Conservation (phyloP, 2,797 vertebrate genomes). For the Alauda arvensis region DNA sequence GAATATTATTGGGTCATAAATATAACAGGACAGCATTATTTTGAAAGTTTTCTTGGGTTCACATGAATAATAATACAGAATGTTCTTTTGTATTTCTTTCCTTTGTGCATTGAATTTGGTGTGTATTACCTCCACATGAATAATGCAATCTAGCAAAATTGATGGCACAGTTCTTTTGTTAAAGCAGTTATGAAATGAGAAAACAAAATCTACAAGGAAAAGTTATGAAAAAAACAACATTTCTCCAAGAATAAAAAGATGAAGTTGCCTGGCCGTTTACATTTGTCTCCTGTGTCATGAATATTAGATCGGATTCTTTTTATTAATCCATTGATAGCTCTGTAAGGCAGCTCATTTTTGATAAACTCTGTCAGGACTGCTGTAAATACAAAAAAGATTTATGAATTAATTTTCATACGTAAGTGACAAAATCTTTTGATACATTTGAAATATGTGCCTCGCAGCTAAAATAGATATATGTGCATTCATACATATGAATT, state of each 20-base stretch:
- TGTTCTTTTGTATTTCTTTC: slow-evolving; percentile 1
- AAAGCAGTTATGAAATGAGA: slow-evolving; percentile 63
- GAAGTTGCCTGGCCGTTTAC: slow-evolving; percentile 56
- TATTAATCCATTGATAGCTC: slow-evolving; percentile 59
- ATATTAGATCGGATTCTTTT: slow-evolving; percentile 64
- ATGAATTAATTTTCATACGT: slow-evolving; percentile 71
- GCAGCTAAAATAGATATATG: slow-evolving; percentile 46
- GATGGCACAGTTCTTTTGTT: slow-evolving; percentile 59
- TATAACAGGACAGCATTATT: background rate
- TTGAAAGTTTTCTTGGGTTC: slow-evolving; percentile 26
- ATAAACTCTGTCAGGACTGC: slow-evolving; percentile 55
- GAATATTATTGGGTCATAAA: slow-evolving; percentile 4
- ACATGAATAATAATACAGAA: slow-evolving; percentile 10
- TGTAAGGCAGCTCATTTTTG: slow-evolving; percentile 43
- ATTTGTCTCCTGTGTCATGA: slow-evolving; percentile 51
- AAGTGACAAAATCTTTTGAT: slow-evolving; percentile 62
- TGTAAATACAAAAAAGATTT: slow-evolving; percentile 70
- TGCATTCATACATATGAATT: background rate
- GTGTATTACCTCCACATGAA: slow-evolving; percentile 42
- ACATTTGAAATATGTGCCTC: slow-evolving; percentile 41
- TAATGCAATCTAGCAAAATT: slow-evolving; percentile 62
- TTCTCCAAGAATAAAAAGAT: slow-evolving; percentile 55
- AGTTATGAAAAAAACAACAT: slow-evolving; percentile 48
- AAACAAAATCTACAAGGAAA: slow-evolving; percentile 66
- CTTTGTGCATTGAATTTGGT: slow-evolving; percentile 22